These are phyloP conservation scores for Drosophila pseudoananassae DNA, from an alignment of 1,140 invertebrate species.

Conservation along the genomic window DNA sequence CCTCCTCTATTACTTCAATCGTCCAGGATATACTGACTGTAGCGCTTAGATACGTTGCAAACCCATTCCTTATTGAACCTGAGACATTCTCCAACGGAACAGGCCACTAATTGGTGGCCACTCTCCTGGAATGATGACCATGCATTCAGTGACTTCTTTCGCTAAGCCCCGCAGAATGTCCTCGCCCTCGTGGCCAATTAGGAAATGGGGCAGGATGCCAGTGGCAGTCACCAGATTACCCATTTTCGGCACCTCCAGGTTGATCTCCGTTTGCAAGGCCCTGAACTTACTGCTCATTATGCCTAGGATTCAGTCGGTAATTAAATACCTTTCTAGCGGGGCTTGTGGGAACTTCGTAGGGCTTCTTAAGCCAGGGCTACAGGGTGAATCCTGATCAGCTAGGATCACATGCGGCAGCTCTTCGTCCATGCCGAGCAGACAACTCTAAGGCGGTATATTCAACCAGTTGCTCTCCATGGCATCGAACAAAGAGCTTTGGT, in stretches of 20 bases:
- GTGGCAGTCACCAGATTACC: not conserved
- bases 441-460: conserved; percentile 3
- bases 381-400: conserved; percentile 1
- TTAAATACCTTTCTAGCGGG: conserved; percentile 4
- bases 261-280: conserved; percentile 5
- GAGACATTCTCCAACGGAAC: conserved; percentile 2
- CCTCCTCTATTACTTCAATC: not conserved
- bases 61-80: conserved; percentile 3
- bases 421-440: not conserved
- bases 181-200: conserved; percentile 4
- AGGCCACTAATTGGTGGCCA: conserved; percentile 7
- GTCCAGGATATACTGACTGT: conserved; percentile 1
- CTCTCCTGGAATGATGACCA: conserved; percentile 12
- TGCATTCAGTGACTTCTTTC: conserved; percentile 1
- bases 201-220: conserved; percentile 7
- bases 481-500: conserved; percentile 9
- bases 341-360: not conserved
- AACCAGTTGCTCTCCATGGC: conserved; percentile 12
- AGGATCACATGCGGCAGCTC: conserved; percentile 11
- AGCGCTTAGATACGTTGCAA: conserved; percentile 1
- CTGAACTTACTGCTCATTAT: conserved; percentile 7
- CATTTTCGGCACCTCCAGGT: not conserved
- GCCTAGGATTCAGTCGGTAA: conserved; percentile 5
- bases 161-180: conserved; percentile 7
- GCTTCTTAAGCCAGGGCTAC: conserved; percentile 14